Base-by-base conservation (phyloP, 2,888 invertebrate species). In the Apocheima hispidaria region DNA sequence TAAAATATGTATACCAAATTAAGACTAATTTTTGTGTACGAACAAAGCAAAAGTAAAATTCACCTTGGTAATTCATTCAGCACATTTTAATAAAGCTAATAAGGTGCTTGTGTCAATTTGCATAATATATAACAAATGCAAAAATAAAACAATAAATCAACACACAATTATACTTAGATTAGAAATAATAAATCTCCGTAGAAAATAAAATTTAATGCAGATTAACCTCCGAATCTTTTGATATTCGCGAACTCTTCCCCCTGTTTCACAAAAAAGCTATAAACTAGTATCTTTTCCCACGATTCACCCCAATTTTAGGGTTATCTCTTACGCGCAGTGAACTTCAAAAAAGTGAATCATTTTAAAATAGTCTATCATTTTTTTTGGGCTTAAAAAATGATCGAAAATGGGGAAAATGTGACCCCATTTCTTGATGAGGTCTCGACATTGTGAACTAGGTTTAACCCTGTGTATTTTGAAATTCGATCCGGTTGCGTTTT, bases 381-480 rank as follows among this genome's bases (percentile, higher is more conserved):
- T 69, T 76, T 81, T 71, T 70, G 61, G 50, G 14, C 5, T 51
- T 68, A 71, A 74, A 74, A 77, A 71, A 41, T 6, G 41, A 51
- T 73, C 61, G 78, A 82, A 85, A 84, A 75, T 67, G 69, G 67
- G 69, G 75, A 83, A 84, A 81, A 78, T 73, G 77, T 91, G 90
- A 92, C 90, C 91, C 90, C 82, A 83, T 86, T 84, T 75, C 72
- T 69, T 88, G 90, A 90, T 90, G 90, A 91, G 91, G 91, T 91
- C 88, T 72, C 83, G 89, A 88, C 86, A 87, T 74, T 82, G 87
- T 83, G 88, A 88, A 86, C 87, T 81, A 72, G 76, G 83, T 79
- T 86, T 88, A 90, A 90, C 90, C 90, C 86, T 76, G 80, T 76
- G 78, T 80, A 79, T 88, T 90, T 83, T 84, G 92, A 86, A 89